phyloP scores from a whole-genome alignment of 2,113 vertebrate species.

The Ondatra zibethicus region DNA sequence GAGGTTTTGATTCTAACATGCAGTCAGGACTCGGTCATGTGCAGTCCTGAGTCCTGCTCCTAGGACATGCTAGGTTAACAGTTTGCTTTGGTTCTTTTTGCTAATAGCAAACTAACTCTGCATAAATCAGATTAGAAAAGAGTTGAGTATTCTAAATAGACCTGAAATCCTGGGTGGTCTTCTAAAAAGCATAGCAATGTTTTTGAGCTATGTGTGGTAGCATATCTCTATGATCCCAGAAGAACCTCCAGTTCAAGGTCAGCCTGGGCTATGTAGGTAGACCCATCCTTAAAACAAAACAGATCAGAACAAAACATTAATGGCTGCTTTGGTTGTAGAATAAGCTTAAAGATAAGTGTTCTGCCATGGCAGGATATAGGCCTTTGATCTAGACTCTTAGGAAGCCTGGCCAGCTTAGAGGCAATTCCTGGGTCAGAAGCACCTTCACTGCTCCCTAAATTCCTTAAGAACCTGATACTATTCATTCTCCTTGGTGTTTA shows the following conservation, averaged over 20 bases:
- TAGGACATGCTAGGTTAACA: background rate
- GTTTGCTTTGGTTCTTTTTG: slow-evolving; percentile 45
- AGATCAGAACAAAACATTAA: background rate
- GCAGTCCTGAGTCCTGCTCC: background rate
- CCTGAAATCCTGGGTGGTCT: background rate
- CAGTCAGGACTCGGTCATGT: background rate
- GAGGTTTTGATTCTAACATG: background rate
- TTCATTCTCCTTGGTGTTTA: slow-evolving; percentile 30
- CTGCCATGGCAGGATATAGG: background rate
- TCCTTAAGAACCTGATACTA: background rate
- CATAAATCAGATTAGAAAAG: background rate
- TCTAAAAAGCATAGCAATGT: slow-evolving; percentile 3
- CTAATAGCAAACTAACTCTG: background rate
- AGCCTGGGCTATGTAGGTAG: background rate
- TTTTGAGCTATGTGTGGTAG: background rate
- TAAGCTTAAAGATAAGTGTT: background rate
- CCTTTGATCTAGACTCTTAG: background rate
- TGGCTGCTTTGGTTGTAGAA: background rate
- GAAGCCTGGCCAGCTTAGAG: background rate
- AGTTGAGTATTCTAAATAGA: slow-evolving; percentile 30
- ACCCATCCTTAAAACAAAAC: background rate
- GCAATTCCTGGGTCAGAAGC: slow-evolving; percentile 33
- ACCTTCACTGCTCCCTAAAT: background rate
- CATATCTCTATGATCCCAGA: background rate
- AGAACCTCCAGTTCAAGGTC: background rate